A percentile compares a stretch with the other conserved stretches of the same genome.
phyloP scores from a whole-genome alignment of 1,140 invertebrate genomes.

The Copidosoma floridanum region DNA sequence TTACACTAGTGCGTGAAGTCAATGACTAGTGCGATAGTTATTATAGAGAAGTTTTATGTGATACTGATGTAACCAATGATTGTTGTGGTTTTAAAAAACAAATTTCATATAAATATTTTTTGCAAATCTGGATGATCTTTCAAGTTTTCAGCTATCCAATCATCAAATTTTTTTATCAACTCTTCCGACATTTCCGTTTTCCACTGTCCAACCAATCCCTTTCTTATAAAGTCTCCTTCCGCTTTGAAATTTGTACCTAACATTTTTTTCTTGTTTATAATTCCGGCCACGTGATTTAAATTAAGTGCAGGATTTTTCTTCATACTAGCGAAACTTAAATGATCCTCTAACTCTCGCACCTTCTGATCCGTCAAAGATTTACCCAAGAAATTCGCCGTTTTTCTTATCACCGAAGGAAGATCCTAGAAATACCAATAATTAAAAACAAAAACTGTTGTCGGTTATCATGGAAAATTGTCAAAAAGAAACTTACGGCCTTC shows the following conservation, averaged over 20 bases:
- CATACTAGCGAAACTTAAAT: conserved; percentile 70
- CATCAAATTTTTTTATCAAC: too few species aligned
- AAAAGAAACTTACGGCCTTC: conserved; percentile 60
- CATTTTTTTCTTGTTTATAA: conserved; percentile 51
- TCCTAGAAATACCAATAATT: too few species aligned
- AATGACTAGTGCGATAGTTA: too few species aligned
- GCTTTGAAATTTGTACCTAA: conserved; percentile 39
- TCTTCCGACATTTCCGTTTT: conserved; percentile 61
- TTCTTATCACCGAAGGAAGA: conserved; percentile 60
- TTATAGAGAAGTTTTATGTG: too few species aligned
- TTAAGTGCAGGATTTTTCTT: conserved; percentile 72
- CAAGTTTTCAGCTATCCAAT: too few species aligned
- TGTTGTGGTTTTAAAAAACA: too few species aligned
- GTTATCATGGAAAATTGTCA: too few species aligned
- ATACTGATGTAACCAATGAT: too few species aligned
- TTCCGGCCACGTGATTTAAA: conserved; percentile 54
- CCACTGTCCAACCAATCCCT: conserved; percentile 67
- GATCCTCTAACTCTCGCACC: conserved; percentile 54
- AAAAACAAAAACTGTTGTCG: too few species aligned
- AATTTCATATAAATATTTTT: too few species aligned
- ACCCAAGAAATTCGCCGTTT: conserved; percentile 62
- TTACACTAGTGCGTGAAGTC: too few species aligned
- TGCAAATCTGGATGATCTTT: too few species aligned
- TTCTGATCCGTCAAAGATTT: conserved; percentile 56
- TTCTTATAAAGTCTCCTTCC: conserved; percentile 62